Percentiles rank a stretch among this genome's conserved stretches.
phyloP scores from a whole-genome alignment of 1,140 invertebrate species.

The Micrasema longulum region DNA sequence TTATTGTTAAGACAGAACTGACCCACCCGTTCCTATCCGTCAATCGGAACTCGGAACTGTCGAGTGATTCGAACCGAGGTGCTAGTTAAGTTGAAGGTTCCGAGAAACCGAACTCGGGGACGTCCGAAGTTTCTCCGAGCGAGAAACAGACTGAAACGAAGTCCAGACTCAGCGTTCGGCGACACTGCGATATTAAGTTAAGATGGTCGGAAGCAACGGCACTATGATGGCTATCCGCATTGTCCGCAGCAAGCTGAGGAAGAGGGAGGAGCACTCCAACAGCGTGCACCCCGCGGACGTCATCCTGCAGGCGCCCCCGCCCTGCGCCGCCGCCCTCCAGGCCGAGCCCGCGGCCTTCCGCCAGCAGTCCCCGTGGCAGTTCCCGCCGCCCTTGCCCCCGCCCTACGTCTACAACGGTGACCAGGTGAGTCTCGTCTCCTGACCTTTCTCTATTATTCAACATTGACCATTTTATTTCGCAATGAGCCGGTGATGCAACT shows the following conservation, averaged over 20 bases:
- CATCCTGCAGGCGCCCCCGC: slow-evolving; percentile 69
- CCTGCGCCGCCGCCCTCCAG: slow-evolving; percentile 55
- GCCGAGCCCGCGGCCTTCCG: slow-evolving; percentile 68
- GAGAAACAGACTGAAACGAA: slow-evolving; percentile 21
- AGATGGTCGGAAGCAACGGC: slow-evolving; percentile 83
- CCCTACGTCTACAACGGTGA: slow-evolving; percentile 83
- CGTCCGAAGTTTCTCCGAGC: slow-evolving; percentile 10
- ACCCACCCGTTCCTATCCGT: slow-evolving; percentile 30
- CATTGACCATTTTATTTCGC: background rate
- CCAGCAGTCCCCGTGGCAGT: slow-evolving; percentile 81
- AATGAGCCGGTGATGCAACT: background rate
- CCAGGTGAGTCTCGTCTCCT: slow-evolving; percentile 72
- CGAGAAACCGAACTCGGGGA: slow-evolving; percentile 9
- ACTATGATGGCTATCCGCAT: slow-evolving; percentile 87
- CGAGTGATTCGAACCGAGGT: slow-evolving; percentile 34
- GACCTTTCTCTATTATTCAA: background rate
- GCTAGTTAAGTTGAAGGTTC: slow-evolving; percentile 31
- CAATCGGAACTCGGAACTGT: slow-evolving; percentile 38
- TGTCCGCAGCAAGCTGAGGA: slow-evolving; percentile 88
- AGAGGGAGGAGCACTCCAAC: slow-evolving; percentile 80
- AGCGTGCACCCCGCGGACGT: slow-evolving; percentile 75
- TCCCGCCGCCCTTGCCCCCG: slow-evolving; percentile 79
- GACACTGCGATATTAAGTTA: slow-evolving; percentile 57
- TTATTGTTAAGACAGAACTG: slow-evolving; percentile 32
- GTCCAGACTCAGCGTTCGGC: slow-evolving; percentile 20